phyloP scores from a whole-genome alignment of 1,140 invertebrate species.

The Drosophila grimshawi region DNA sequence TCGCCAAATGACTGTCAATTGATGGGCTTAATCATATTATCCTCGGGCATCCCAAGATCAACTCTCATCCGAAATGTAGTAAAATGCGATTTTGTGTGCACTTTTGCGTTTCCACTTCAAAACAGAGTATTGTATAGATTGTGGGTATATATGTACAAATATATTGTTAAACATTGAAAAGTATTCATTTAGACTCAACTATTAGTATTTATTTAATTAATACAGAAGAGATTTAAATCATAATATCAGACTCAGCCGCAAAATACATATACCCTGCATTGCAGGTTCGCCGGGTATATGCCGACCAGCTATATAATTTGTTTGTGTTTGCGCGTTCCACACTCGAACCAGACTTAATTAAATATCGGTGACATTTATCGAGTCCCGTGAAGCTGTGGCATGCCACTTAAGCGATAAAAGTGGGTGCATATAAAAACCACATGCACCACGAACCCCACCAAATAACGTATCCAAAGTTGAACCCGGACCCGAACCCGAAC shows the following conservation, averaged over 20 bases:
- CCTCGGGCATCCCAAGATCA: slow-evolving; percentile 4
- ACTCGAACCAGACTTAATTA: slow-evolving; percentile 72
- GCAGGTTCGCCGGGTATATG: slow-evolving; percentile 11
- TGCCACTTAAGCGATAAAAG: slow-evolving; percentile 75
- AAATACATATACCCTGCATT: slow-evolving; percentile 2
- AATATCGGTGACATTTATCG: slow-evolving; percentile 83
- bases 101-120: slow-evolving; percentile 18
- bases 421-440: slow-evolving; percentile 43
- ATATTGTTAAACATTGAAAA: background rate
- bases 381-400: slow-evolving; percentile 78
- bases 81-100: slow-evolving; percentile 18
- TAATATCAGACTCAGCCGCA: too few species aligned
- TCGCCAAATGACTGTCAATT: slow-evolving; percentile 30
- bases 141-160: background rate
- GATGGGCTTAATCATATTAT: slow-evolving; percentile 9
- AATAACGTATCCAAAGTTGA: background rate
- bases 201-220: too few species aligned
- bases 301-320: slow-evolving; percentile 29
- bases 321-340: slow-evolving; percentile 31
- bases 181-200: too few species aligned
- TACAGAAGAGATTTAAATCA: too few species aligned
- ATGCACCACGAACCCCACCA: slow-evolving; percentile 32
- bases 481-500: slow-evolving; percentile 20
- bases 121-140: background rate
- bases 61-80: slow-evolving; percentile 17